Conservation (phyloP, 2,797 vertebrate species). For the Triplophysa bombifrons region DNA sequence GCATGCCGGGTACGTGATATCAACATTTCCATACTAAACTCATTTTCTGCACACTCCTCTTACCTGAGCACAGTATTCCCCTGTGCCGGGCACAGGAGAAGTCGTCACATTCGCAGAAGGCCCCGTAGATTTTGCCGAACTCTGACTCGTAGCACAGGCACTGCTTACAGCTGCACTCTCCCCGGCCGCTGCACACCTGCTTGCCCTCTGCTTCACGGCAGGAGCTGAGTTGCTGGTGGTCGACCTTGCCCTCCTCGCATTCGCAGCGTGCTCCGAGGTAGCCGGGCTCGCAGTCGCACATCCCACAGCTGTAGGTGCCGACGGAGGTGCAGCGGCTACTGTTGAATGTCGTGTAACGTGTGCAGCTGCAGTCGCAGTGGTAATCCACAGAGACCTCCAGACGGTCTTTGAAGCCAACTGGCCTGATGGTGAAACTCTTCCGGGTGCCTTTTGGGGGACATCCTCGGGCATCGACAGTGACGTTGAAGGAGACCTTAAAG, state of each 20-base stretch:
- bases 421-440: constrained; percentile 88
- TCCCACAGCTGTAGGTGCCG: constrained; percentile 88
- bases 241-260: constrained; percentile 87
- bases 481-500: constrained; percentile 89
- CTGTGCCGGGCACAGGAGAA: constrained; percentile 97
- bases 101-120: constrained; percentile 96
- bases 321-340: constrained; percentile 86
- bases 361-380: constrained; percentile 86
- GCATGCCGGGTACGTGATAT: background rate
- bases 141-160: constrained; percentile 95
- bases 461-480: constrained; percentile 85
- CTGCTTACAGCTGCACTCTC: constrained; percentile 96
- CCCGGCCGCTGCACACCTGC: constrained; percentile 91
- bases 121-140: constrained; percentile 97
- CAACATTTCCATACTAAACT: too few relatives aligned
- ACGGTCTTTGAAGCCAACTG: constrained; percentile 92
- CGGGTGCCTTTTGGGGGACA: constrained; percentile 74
- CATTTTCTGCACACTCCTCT: constrained; percentile 41
- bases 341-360: constrained; percentile 62
- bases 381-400: constrained; percentile 86
- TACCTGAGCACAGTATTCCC: constrained; percentile 95
- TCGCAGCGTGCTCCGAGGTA: constrained; percentile 90
- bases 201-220: constrained; percentile 92
- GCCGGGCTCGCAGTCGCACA: constrained; percentile 84
- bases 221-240: constrained; percentile 76